Evolutionary conservation across 2,797 vertebrate species (phyloP), one percentile per base, ranked within the genome.

Genomic region (Lerista edwardsae): DNA sequence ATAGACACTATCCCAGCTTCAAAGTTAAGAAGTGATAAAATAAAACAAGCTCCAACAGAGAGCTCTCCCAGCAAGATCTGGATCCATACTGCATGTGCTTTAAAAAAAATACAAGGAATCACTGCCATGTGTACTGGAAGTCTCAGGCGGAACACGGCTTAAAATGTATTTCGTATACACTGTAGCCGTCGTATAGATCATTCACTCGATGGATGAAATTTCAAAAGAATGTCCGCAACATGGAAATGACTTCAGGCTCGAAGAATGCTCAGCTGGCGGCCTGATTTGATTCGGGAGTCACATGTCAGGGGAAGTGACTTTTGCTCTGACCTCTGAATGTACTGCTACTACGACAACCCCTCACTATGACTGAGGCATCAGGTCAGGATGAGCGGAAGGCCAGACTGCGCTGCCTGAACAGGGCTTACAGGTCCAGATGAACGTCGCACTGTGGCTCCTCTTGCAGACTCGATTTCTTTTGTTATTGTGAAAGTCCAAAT

Each of bases 241-340:
- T 25, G 31, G 93, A 94, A 95, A 92, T 97, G 97, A 98, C 96
- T 95, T 97, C 96, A 97, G 95, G 93, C 86, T 89, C 81, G 82
- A 96, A 94, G 96, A 98, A 98, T 97, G 96, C 91, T 96, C 95
- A 94, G 95, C 96, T 97, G 91, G 89, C 93, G 94, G 92, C 87
- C 90, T 96, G 97, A 96, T 97, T 98, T 95, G 94, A 97, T 97
- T 97, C 73, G 0, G 87, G 69, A 90, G 94, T 94, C 93, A 94
- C 91, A 91, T 92, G 95, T 51, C 93, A 91, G 93, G 91, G 90
- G 87, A 80, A 82, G 91, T 79, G 88, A 88, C 79, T 88, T 93
- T 91, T 84, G 85, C 88, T 75, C 75, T 94, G 93, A 96, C 93
- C 91, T 94, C 93, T 87, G 88, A 81, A 92, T 93, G 90, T 81